A percentile compares a stretch with the other conserved stretches of the same genome.
Evolutionary conservation across 1,140 invertebrate species (phyloP).

Genomic region (Glossosoma conforme): DNA sequence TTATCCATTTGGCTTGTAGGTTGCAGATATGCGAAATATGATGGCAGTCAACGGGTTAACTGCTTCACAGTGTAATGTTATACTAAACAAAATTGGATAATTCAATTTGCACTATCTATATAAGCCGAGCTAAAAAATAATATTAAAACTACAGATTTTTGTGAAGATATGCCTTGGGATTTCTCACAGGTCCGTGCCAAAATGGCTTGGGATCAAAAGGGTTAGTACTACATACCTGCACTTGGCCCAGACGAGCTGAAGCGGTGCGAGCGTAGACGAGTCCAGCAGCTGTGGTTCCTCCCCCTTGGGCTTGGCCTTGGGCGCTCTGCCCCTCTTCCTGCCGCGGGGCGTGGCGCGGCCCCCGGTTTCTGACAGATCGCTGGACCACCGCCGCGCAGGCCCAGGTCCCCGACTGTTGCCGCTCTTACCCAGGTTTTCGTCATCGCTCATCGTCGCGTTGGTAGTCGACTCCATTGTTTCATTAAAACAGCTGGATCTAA

Average conservation of each 20-base stretch:
- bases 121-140: no score
- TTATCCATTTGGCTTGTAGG: no score
- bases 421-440: conserved; percentile 6
- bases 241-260: conserved; percentile 95
- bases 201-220: no score
- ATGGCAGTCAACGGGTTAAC: no score
- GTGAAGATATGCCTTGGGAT: no score
- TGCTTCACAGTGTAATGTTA: no score
- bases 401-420: neutral
- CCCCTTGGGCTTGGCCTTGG: conserved; percentile 8
- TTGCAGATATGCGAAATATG: no score
- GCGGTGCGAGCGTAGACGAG: conserved; percentile 59
- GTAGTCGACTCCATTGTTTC: conserved; percentile 39
- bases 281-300: conserved; percentile 16
- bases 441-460: conserved; percentile 28
- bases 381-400: conserved; percentile 16
- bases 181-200: no score
- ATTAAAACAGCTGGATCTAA: conserved; percentile 37
- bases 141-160: no score
- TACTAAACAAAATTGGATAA: no score
- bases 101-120: no score
- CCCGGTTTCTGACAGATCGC: conserved; percentile 14
- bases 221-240: no score
- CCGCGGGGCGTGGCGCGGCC: conserved; percentile 14
- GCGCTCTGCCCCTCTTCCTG: conserved; percentile 19